phyloP scores from a whole-genome alignment of 2,113 vertebrate species.

The Otis tarda region DNA sequence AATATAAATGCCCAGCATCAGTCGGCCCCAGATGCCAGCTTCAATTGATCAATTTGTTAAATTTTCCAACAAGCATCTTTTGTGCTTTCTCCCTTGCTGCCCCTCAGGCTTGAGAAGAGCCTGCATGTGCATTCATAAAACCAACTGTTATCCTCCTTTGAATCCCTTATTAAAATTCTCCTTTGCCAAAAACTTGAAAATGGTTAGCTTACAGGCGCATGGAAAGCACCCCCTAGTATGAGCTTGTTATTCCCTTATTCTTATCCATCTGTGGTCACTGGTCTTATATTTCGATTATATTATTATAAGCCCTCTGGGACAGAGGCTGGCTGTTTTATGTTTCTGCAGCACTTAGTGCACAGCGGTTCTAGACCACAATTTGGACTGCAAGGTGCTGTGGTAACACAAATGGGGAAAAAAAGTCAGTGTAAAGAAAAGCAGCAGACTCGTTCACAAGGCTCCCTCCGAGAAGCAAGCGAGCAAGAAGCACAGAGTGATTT shows the following conservation, averaged over 20 bases:
- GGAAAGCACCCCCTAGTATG: neutral
- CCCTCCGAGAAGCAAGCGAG: neutral
- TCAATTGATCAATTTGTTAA: constrained; percentile 69
- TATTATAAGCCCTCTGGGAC: neutral
- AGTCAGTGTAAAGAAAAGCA: neutral
- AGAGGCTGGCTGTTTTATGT: neutral
- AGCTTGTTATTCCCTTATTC: neutral
- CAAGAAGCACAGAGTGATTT: neutral
- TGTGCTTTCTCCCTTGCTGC: constrained; percentile 64
- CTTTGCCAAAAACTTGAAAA: constrained; percentile 51
- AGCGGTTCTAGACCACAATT: neutral
- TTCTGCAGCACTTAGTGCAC: neutral
- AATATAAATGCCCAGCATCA: constrained; percentile 66
- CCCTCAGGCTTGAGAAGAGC: constrained; percentile 61
- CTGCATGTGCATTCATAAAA: constrained; percentile 61
- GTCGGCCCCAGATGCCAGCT: constrained; percentile 53
- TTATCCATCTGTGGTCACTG: neutral
- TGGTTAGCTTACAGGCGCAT: neutral
- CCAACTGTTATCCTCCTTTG: constrained; percentile 58
- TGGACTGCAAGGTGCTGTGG: neutral
- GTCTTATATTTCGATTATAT: neutral
- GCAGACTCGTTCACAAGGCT: neutral
- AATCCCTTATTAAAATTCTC: constrained; percentile 60
- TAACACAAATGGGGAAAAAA: neutral
- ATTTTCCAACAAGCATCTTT: constrained; percentile 69